phyloP scores from a whole-genome alignment of 2,113 vertebrate species.

The Pseudorectes ferrugineus region DNA sequence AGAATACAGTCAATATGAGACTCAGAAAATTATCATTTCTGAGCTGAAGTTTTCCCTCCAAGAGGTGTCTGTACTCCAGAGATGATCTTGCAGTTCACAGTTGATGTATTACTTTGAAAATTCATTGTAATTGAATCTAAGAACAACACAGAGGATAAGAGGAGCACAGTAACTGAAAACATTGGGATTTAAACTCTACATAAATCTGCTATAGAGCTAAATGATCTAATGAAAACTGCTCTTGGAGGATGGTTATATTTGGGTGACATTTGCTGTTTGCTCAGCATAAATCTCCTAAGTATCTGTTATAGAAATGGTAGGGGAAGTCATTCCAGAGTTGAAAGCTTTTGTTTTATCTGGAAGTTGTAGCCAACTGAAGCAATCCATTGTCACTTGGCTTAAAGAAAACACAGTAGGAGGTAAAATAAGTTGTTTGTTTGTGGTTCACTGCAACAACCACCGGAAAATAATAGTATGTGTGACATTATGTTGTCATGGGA shows the following conservation, averaged over 20 bases:
- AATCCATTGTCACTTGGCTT: not conserved
- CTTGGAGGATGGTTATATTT: not conserved
- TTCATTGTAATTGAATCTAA: not conserved
- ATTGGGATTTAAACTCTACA: not conserved
- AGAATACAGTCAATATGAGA: not conserved
- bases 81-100: not conserved
- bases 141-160: not conserved
- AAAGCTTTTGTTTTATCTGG: not conserved
- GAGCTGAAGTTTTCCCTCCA: not conserved
- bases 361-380: not conserved
- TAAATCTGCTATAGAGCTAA: not conserved
- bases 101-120: not conserved
- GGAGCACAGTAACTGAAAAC: not conserved
- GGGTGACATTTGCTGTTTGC: not conserved
- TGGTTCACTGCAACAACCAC: not conserved
- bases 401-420: not conserved
- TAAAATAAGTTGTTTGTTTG: not conserved
- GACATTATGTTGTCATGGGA: not conserved
- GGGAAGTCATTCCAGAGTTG: not conserved
- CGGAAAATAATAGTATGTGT: not conserved
- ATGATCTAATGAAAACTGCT: not conserved
- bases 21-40: not conserved
- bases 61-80: not conserved
- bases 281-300: not conserved
- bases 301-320: not conserved